A percentile compares a stretch with the other conserved stretches of the same genome.
Conservation (phyloP, 2,113 vertebrate species). For the Albula glossodonta region DNA sequence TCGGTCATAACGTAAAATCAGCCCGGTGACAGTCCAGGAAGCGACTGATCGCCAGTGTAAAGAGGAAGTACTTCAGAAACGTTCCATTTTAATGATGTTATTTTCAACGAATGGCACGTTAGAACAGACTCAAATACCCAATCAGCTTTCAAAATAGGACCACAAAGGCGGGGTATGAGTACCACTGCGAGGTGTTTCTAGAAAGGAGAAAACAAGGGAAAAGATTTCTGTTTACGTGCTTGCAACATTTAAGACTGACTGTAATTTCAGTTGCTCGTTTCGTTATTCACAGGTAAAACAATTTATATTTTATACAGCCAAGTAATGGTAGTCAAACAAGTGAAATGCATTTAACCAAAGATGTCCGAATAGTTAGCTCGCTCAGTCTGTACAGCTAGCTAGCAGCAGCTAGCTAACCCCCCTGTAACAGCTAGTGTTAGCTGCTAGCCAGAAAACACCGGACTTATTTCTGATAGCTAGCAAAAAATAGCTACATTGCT, state of each 20-base stretch:
- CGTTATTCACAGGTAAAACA: slow-evolving; percentile 63
- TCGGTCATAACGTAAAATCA: neutral
- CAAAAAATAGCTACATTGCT: neutral
- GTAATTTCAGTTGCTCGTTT: slow-evolving; percentile 27
- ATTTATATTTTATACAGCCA: slow-evolving; percentile 5
- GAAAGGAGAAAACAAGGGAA: slow-evolving; percentile 51
- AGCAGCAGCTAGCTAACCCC: slow-evolving; percentile 20
- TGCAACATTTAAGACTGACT: slow-evolving; percentile 40
- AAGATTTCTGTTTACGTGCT: slow-evolving; percentile 51
- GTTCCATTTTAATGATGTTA: slow-evolving; percentile 22
- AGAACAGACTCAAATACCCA: slow-evolving; percentile 40
- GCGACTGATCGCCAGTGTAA: neutral
- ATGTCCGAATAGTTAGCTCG: slow-evolving; percentile 6
- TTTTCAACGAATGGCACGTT: slow-evolving; percentile 34
- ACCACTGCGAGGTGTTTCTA: slow-evolving; percentile 62
- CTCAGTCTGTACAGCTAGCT: neutral
- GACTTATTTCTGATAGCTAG: neutral
- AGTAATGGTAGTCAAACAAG: neutral
- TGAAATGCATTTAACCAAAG: neutral
- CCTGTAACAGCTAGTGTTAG: slow-evolving; percentile 30
- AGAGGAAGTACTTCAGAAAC: neutral
- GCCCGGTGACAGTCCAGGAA: neutral
- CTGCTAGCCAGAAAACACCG: slow-evolving; percentile 1
- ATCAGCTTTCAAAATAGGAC: slow-evolving; percentile 34
- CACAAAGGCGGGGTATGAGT: slow-evolving; percentile 42